Evolutionary conservation across 2,888 invertebrate genomes (phyloP).

Genomic region (Oscheius sp.): DNA sequence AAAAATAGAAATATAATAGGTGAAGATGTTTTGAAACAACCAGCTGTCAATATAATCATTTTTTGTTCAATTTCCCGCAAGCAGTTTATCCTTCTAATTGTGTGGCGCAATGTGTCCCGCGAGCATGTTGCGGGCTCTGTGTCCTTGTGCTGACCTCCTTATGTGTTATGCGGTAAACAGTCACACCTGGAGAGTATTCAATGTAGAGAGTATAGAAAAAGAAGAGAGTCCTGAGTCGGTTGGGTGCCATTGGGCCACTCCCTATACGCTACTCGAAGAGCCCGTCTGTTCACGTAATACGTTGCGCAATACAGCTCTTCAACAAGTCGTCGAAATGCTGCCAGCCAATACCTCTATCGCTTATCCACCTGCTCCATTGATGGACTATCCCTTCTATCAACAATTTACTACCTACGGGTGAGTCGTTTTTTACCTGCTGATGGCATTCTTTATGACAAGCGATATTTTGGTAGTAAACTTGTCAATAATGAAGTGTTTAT

Average conservation of each 20-base stretch:
- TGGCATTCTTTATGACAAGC: too few relatives aligned
- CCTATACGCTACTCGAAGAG: neutral
- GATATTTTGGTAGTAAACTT: too few relatives aligned
- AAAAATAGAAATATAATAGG: too few relatives aligned
- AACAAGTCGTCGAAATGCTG: neutral
- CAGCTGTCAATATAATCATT: too few relatives aligned
- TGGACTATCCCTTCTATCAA: neutral
- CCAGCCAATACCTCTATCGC: neutral
- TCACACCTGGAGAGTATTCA: neutral
- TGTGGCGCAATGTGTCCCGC: neutral
- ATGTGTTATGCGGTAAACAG: neutral
- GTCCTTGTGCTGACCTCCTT: neutral
- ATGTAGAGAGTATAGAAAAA: neutral
- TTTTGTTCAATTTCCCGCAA: neutral
- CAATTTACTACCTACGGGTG: neutral
- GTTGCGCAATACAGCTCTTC: neutral
- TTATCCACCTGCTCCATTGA: neutral
- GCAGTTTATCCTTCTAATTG: neutral
- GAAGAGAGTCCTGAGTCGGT: neutral
- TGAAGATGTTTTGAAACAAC: too few relatives aligned
- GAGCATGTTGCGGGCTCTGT: constrained; percentile 4
- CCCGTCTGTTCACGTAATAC: neutral
- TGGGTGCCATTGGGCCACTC: constrained; percentile 3
- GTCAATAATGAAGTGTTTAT: too few relatives aligned
- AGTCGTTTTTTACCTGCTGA: neutral